Evolutionary conservation across 2,888 invertebrate species (phyloP).

Genomic region (Orchesella flavescens): DNA sequence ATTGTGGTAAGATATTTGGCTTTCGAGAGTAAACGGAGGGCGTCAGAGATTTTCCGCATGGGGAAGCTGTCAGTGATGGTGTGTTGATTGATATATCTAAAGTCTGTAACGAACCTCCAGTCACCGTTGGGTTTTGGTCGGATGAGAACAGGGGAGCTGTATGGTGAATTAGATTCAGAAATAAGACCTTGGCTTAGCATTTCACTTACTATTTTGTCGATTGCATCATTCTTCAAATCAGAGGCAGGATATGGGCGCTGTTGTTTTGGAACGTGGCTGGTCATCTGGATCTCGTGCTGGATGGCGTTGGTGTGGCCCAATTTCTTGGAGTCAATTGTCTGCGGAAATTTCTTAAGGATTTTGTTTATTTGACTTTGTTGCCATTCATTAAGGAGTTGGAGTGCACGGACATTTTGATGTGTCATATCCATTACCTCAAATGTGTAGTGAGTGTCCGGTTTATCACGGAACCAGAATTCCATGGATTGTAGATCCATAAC

Average conservation of each 20-base stretch:
- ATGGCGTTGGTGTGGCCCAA: not conserved
- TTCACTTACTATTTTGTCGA: not conserved
- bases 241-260: constrained; percentile 13
- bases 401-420: not conserved
- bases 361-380: not conserved
- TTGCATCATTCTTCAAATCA: not conserved
- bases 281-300: not conserved
- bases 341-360: constrained; percentile 1
- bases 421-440: not conserved
- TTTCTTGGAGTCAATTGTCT: not conserved
- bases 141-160: constrained; percentile 35
- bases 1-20: constrained; percentile 63
- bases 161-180: constrained; percentile 39
- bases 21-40: constrained; percentile 45
- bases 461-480: not conserved
- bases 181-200: constrained; percentile 53
- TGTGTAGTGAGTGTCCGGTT: not conserved
- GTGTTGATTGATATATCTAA: not conserved
- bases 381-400: constrained; percentile 12
- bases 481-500: constrained; percentile 2
- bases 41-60: too few species aligned
- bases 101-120: constrained; percentile 9
- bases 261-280: not conserved
- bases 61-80: constrained; percentile 54
- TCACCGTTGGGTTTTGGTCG: constrained; percentile 20